A percentile compares a stretch with the other conserved stretches of the same genome.
Conservation (phyloP, 1,140 invertebrate species). For the Plectus sambesii region DNA sequence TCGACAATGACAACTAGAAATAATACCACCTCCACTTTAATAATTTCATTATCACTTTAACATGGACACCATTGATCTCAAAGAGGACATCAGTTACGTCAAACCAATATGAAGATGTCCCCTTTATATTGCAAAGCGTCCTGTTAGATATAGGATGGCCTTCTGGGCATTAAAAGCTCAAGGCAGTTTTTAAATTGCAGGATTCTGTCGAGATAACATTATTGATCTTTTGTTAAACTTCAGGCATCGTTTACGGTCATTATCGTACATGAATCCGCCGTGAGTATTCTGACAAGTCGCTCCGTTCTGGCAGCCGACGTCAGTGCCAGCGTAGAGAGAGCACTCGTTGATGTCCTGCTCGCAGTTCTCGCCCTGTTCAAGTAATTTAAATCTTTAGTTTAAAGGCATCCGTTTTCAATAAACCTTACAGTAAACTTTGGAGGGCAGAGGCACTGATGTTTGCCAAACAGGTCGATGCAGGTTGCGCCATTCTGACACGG, state of each 20-base stretch:
- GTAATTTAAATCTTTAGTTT: conserved; percentile 1
- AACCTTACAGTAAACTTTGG: conserved; percentile 60
- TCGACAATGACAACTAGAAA: conserved; percentile 32
- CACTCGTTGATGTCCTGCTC: conserved; percentile 39
- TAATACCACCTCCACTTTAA: too few relatives aligned
- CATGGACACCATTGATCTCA: background rate
- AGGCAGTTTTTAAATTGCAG: background rate
- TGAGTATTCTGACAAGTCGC: conserved; percentile 48
- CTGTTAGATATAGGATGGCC: background rate
- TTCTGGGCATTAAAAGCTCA: background rate
- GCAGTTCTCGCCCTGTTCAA: conserved; percentile 27
- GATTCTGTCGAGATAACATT: background rate
- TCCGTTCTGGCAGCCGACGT: conserved; percentile 47
- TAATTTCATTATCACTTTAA: too few relatives aligned
- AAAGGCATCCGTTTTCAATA: conserved; percentile 6
- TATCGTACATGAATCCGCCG: conserved; percentile 16
- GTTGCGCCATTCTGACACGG: conserved; percentile 56
- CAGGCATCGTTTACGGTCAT: conserved; percentile 3
- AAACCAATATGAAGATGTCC: background rate
- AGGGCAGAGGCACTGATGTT: conserved; percentile 60
- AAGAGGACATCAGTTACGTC: background rate
- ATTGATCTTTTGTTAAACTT: too few relatives aligned
- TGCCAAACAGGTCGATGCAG: conserved; percentile 49
- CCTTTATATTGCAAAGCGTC: background rate
- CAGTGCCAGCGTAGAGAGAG: conserved; percentile 41